These are phyloP conservation scores for Caradrina clavipalpis DNA, from an alignment of 2,888 invertebrate species.

Conservation along the genomic window DNA sequence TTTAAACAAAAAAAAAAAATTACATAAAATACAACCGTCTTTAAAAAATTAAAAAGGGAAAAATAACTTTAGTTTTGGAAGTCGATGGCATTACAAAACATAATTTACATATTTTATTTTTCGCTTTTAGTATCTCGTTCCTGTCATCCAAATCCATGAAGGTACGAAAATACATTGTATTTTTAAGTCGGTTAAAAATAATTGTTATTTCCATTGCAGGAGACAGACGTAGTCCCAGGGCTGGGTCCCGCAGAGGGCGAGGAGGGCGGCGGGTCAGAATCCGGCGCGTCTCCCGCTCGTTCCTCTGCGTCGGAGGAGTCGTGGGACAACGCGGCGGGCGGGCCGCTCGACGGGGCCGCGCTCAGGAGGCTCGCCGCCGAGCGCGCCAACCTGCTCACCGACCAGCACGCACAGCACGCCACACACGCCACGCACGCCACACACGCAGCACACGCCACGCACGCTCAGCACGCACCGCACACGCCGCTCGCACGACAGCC, in stretches of 20 bases:
- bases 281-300: slow-evolving; percentile 78
- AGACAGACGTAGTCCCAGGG: slow-evolving; percentile 34
- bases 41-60: too few species aligned
- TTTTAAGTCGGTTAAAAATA: too few species aligned
- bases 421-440: neutral
- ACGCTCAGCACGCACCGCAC: neutral
- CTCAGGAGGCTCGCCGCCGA: slow-evolving; percentile 92
- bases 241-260: slow-evolving; percentile 23
- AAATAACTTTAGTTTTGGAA: too few species aligned
- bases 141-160: too few species aligned
- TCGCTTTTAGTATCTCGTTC: too few species aligned
- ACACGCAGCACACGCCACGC: neutral
- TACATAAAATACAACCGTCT: too few species aligned
- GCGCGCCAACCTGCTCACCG: slow-evolving; percentile 65
- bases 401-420: slow-evolving; percentile 9
- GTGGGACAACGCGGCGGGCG: slow-evolving; percentile 92
- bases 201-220: slow-evolving; percentile 24
- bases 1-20: too few species aligned
- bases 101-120: too few species aligned
- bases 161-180: too few species aligned
- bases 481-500: too few species aligned
- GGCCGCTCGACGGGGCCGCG: slow-evolving; percentile 94
- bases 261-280: slow-evolving; percentile 30
- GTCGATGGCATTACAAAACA: too few species aligned
- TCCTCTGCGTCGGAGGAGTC: slow-evolving; percentile 86